phyloP scores from a whole-genome alignment of 2,888 invertebrate genomes.

The Myopa tessellatipennis region DNA sequence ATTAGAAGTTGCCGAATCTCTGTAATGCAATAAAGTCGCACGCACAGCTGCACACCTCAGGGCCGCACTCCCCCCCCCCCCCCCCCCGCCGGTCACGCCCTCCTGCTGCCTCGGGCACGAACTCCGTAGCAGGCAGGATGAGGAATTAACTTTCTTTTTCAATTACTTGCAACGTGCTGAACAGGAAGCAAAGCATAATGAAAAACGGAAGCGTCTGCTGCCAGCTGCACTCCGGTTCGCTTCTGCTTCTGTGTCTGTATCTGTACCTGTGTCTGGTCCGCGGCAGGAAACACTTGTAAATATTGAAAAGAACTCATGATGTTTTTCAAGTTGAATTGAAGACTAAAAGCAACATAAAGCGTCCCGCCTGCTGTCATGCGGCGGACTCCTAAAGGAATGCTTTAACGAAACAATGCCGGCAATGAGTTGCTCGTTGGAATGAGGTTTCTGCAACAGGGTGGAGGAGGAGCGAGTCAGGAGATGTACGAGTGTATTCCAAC shows the following conservation, averaged over 20 bases:
- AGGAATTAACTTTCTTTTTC: slow-evolving; percentile 64
- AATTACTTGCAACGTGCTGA: slow-evolving; percentile 53
- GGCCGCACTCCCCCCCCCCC: not conserved
- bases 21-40: slow-evolving; percentile 58
- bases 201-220: slow-evolving; percentile 27
- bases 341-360: slow-evolving; percentile 25
- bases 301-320: slow-evolving; percentile 36
- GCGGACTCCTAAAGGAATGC: not conserved
- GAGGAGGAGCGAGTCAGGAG: not conserved
- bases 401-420: not conserved
- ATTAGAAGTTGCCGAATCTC: slow-evolving; percentile 65
- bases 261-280: not conserved
- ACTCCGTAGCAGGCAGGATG: slow-evolving; percentile 46
- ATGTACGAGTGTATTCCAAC: too few relatives aligned
- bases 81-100: not conserved
- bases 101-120: not conserved
- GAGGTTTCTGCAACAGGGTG: not conserved
- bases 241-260: not conserved
- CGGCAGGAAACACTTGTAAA: slow-evolving; percentile 26
- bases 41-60: slow-evolving; percentile 19
- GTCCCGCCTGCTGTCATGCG: not conserved
- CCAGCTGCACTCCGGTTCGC: not conserved
- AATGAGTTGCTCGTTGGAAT: not conserved
- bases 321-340: slow-evolving; percentile 36
- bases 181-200: slow-evolving; percentile 30